Base-by-base conservation (phyloP, 1,140 invertebrate genomes). In the Zaprionus ornatus region DNA sequence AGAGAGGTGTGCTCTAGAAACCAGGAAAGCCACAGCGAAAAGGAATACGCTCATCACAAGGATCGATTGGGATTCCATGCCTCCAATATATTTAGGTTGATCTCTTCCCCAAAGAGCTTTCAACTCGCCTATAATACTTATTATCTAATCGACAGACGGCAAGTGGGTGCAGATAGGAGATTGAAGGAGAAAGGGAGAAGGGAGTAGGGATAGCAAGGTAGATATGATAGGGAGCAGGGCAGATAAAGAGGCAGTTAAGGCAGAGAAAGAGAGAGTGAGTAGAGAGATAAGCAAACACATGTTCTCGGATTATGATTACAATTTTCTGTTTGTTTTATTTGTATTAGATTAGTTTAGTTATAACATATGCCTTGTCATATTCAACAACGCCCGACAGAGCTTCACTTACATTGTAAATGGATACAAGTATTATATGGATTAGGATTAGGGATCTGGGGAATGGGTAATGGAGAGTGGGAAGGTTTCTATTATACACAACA, bases 401-500 rank as follows among this genome's bases (percentile, higher is more conserved):
- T 74, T 64, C 52, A 79, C 65, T 72, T 68, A 74, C 76, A 70
- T 66, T 60, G 72, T 77, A 72, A 66, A 79, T 72, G 75, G 80
- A 86, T 66, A 85, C 35, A 35, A 59, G 57, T 60, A 37, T 54
- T 32, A 15, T 67, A 75, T 29, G 17, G 32, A 17, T 37, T 35
- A 42, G 27, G n/a, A 45, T 45, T 17, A 17, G 27, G 42, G 15
- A 40, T 3, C 17, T 19, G 54, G 54, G 19, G 21, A 32, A 6
- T 13, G 19, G 35, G 45, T 10, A 9, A 9, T 32, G 29, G 9
- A 32, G 9, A 32, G 21, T 17, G 40, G 40, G 37, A 1, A 23
- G 32, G 57, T 40, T 17, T 55, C 42, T 82, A 80, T 82, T 80
- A 82, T 83, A 83, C 77, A 88, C 60, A 83, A 81, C 74, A 72